phyloP scores from a whole-genome alignment of 2,797 vertebrate species.

The Limnodromus scolopaceus region DNA sequence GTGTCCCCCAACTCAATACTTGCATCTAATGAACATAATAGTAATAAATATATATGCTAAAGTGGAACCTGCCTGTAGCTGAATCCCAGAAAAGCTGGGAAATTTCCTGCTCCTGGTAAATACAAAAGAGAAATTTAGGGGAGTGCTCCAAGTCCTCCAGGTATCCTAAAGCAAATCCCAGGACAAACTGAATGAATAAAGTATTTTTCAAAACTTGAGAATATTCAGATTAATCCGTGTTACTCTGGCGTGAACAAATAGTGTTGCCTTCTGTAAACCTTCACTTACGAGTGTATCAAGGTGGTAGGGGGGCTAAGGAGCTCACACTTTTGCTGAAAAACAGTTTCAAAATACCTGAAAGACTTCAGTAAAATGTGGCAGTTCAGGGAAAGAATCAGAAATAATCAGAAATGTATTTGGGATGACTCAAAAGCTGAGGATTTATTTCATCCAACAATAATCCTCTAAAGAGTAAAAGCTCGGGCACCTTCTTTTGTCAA shows the following conservation, averaged over 20 bases:
- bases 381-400: not conserved
- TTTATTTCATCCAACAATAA: not conserved
- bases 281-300: not conserved
- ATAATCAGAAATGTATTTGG: not conserved
- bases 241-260: not conserved
- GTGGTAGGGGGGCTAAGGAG: not conserved
- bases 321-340: not conserved
- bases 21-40: not conserved
- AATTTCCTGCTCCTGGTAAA: not conserved
- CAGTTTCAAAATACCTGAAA: not conserved
- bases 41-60: not conserved
- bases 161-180: not conserved
- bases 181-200: not conserved
- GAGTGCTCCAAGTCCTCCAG: not conserved
- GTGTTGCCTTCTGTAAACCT: not conserved
- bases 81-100: not conserved
- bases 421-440: not conserved
- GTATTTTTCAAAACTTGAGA: not conserved
- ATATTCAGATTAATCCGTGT: not conserved
- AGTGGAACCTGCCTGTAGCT: not conserved
- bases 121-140: not conserved
- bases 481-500: not conserved
- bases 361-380: not conserved
- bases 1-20: not conserved
- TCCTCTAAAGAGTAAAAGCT: not conserved